Base-by-base conservation (phyloP, 2,113 vertebrate genomes). In the Triplophysa rosa region DNA sequence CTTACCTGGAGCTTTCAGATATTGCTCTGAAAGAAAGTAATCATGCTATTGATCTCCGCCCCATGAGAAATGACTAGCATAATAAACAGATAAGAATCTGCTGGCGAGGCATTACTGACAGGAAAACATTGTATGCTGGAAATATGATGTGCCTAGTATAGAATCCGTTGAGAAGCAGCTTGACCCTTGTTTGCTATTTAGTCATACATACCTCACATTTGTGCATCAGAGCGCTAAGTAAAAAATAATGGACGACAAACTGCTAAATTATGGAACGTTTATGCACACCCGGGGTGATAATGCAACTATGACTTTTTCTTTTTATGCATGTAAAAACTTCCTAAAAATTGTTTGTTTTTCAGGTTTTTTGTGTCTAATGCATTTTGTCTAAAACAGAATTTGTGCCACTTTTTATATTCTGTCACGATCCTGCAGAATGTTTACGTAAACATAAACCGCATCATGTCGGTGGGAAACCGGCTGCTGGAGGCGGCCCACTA, bases 371-470 rank as follows among this genome's bases (percentile, higher is more conserved):
- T 29, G 26, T 29, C 26, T 2, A 29, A 29, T 8, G 33, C 2
- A 11, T 13, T 14, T 49, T 1, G 47, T 49, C 10, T 47, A 49
- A 2, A 49, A 11, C 47, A 49, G 14, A 49, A 11, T 7, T 29
- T 37, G 33, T 1, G 2, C 33, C 7, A 67, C 23, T 24, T 21
- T 19, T 2, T 12, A 16, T n/a, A 47, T 21, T 45, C 29, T 40
- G 23, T 26, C 1, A 1, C 74, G 63, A 2, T 64, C 23, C 42
- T 12, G 0, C 79, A 99, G 98, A 99, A 99, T 17, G 98, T 99
- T 80, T 99, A 98, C 3, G 98, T 99, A 61, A 99, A 99, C 87
- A 99, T 99, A 81, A 99, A 96, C 89, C 96, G 98, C 86, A 99
- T 99, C 86, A 96, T 99, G 96, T 98, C 98, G 0, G 98, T 99